Evolutionary conservation across 2,797 vertebrate species (phyloP).

Genomic region (Amphiprion clarkii): DNA sequence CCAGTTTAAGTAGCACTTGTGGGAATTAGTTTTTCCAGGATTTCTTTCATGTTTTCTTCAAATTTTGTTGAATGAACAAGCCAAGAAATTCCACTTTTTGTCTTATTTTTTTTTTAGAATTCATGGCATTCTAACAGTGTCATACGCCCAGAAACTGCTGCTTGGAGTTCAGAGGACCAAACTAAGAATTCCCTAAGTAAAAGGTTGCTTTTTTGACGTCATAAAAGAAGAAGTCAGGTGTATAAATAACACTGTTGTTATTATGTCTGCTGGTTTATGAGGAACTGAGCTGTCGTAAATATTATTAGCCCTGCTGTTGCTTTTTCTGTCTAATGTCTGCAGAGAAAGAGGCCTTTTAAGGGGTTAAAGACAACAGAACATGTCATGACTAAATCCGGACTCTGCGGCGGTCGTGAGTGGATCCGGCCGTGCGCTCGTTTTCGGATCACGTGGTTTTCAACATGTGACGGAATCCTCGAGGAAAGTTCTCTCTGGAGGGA

Average conservation of each 20-base stretch:
- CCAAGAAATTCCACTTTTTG: too few relatives aligned
- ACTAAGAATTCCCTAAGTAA: too few relatives aligned
- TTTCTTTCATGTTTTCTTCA: too few relatives aligned
- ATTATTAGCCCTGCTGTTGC: not conserved
- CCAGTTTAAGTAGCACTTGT: too few relatives aligned
- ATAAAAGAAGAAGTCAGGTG: too few relatives aligned
- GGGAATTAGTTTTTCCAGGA: too few relatives aligned
- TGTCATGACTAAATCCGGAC: not conserved
- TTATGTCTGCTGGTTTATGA: constrained; percentile 7
- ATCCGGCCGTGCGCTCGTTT: constrained; percentile 7
- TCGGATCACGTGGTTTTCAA: constrained; percentile 35
- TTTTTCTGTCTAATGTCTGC: constrained; percentile 20
- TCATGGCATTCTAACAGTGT: too few relatives aligned
- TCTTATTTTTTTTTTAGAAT: too few relatives aligned
- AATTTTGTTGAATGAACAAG: too few relatives aligned
- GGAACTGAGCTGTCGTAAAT: constrained; percentile 9
- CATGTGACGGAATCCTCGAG: constrained; percentile 30
- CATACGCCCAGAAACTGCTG: too few relatives aligned
- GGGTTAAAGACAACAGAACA: constrained; percentile 1
- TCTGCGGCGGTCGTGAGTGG: constrained; percentile 9
- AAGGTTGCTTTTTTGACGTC: not conserved
- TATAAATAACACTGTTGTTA: too few relatives aligned
- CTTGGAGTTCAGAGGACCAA: too few relatives aligned
- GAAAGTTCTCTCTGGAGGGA: constrained; percentile 43
- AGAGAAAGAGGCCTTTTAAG: constrained; percentile 8